Evolutionary conservation across 2,888 invertebrate genomes (phyloP), one percentile per base, ranked within the genome.

Genomic region (Epiblema foenella): DNA sequence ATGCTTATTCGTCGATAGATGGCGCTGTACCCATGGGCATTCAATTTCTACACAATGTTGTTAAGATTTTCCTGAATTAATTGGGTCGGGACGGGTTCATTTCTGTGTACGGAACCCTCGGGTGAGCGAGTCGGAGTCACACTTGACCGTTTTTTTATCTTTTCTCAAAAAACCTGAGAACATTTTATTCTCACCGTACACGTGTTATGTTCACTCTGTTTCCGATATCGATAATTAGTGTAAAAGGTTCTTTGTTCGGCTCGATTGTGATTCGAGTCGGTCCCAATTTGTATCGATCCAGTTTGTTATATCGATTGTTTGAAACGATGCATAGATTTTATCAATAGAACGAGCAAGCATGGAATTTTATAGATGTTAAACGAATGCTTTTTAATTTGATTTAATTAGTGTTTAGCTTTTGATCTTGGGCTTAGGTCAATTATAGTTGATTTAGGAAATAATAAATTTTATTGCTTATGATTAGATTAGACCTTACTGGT

Each of bases 161-260:
- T 15, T 42, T 42, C 42, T 4, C 1, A 5, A 46, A 46, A 46
- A 46, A n/a, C 8, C 46, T 46, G 46, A 46, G 2, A 29, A 57
- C 8, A 29, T 60, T 49, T 39, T 56, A 42, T 66, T 56, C 70
- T 17, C 56, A 71, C 71, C 62, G 67, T 71, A 71, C 71, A 66
- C 37, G 24, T 49, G 46, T 66, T 70, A 56, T 60, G 67, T 59
- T 52, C 49, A 71, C 71, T 67, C 67, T 67, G 66, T 71, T 71
- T 70, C 70, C 54, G 46, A 62, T 17, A 71, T 83, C 81, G 79
- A 83, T 90, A 90, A 91, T 90, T 91, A 90, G 89, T 87, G 83
- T 83, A 73, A 65, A 68, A 68, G 63, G 63, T 60, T 69, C 58
- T 81, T 90, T 85, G 85, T 86, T 83, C 81, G 80, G 77, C 69